Evolutionary conservation across 2,888 invertebrate genomes (phyloP).

Genomic region (Emesis furor): DNA sequence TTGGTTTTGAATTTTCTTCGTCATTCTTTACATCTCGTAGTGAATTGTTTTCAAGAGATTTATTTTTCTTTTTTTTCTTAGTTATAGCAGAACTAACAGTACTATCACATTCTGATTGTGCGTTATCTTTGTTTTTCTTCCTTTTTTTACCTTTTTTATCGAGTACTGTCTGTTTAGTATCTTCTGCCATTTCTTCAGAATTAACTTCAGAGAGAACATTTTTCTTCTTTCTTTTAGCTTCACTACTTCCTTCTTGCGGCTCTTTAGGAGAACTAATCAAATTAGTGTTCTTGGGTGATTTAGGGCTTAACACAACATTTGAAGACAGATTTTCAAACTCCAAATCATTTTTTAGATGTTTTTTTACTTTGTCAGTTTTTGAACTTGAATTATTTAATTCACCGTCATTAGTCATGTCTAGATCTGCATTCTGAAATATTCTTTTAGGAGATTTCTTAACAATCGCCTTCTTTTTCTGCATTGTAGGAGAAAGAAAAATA

Average conservation of each 20-base stretch:
- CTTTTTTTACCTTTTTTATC: slow-evolving; percentile 2
- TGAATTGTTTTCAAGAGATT: neutral
- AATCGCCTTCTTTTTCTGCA: slow-evolving; percentile 88
- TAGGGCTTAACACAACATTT: slow-evolving; percentile 64
- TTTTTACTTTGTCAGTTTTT: slow-evolving; percentile 87
- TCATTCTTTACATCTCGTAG: neutral
- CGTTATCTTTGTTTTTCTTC: slow-evolving; percentile 19
- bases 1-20: neutral
- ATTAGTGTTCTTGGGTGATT: slow-evolving; percentile 73
- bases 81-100: neutral
- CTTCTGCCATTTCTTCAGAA: neutral
- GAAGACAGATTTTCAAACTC: slow-evolving; percentile 71
- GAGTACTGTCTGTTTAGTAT: neutral
- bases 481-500: slow-evolving; percentile 86
- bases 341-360: slow-evolving; percentile 84
- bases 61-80: slow-evolving; percentile 1
- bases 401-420: slow-evolving; percentile 82
- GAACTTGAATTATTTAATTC: slow-evolving; percentile 79
- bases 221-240: slow-evolving; percentile 36
- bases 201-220: neutral
- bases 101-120: neutral
- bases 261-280: slow-evolving; percentile 5
- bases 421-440: slow-evolving; percentile 86
- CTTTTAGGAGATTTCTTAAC: slow-evolving; percentile 89
- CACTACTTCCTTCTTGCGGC: slow-evolving; percentile 18